Base-by-base conservation (phyloP, 2,888 invertebrate species). In the Pharmacophagus antenor region DNA sequence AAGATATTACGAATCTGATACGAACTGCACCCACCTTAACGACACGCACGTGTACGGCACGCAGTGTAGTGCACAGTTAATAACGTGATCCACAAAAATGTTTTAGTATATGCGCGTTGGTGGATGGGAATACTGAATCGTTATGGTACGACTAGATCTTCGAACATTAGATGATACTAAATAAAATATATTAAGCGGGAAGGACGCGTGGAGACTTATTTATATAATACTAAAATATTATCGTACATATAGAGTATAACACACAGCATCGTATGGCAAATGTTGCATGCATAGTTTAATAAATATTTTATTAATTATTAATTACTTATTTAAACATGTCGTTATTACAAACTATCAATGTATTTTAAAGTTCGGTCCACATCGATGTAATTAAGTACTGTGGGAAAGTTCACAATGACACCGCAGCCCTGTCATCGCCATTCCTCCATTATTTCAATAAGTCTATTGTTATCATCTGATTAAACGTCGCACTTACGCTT, bases 321-420 rank as follows among this genome's bases (percentile, higher is more conserved):
- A n/a, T n/a, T n/a, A n/a, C n/a, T n/a, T n/a, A n/a, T n/a, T n/a
- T n/a, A n/a, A n/a, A n/a, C n/a, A n/a, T n/a, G n/a, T n/a, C n/a
- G n/a, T n/a, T n/a, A n/a, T n/a, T n/a, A n/a, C n/a, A n/a, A n/a
- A n/a, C 22, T 49, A 49, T 18, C 15, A 57, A 17, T 51, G 22
- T 27, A 51, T 22, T 50, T 17, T 41, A 27, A 37, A 2, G 15
- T 46, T 57, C 51, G 31, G 44, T 57, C 21, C 57, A 51, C 51
- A 21, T 31, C n/a, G 22, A 27, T 15, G 5, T 20, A 50, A 21
- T 37, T 23, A 22, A 17, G 17, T 27, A 20, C 12, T 23, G 7
- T 20, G 17, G 7, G n/a, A 41, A 22, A 42, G 3, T 17, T 17
- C 21, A 23, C 42, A 5, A 52, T 27, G 18, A 50, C 31, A 31